Evolutionary conservation across 2,797 vertebrate species (phyloP).

Genomic region (Hemibagrus guttatus): DNA sequence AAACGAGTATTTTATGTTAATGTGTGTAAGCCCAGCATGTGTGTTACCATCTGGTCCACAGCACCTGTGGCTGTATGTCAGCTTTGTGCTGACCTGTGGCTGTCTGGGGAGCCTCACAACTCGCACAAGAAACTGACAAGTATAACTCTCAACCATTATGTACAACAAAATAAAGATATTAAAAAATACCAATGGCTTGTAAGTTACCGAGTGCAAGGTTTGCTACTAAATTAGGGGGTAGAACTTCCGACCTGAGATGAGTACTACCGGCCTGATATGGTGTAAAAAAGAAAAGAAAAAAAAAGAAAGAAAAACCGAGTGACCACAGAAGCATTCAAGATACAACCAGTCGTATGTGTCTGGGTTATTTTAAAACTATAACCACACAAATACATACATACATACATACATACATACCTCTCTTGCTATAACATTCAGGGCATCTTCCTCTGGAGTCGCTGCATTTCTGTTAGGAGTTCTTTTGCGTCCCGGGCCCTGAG

Average conservation of each 20-base stretch:
- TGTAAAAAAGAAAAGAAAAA: neutral
- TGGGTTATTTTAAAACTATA: neutral
- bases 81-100: neutral
- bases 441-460: constrained; percentile 89
- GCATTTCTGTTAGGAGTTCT: constrained; percentile 86
- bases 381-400: neutral
- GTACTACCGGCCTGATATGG: too few species aligned
- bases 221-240: neutral
- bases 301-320: neutral
- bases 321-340: neutral
- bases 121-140: constrained; percentile 41
- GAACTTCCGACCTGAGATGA: too few species aligned
- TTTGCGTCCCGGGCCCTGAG: constrained; percentile 86
- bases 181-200: neutral
- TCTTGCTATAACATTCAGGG: constrained; percentile 88
- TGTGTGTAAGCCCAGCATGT: constrained; percentile 44
- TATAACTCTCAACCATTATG: too few species aligned
- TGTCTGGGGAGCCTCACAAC: constrained; percentile 26
- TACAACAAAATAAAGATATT: too few species aligned
- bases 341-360: neutral
- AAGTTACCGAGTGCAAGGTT: neutral
- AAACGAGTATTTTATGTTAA: neutral
- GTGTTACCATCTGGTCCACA: constrained; percentile 47
- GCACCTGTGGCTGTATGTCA: constrained; percentile 37
- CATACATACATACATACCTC: constrained; percentile 77